Evolutionary conservation across 2,888 invertebrate genomes (phyloP).

Genomic region (Ornithoptera alexandrae): DNA sequence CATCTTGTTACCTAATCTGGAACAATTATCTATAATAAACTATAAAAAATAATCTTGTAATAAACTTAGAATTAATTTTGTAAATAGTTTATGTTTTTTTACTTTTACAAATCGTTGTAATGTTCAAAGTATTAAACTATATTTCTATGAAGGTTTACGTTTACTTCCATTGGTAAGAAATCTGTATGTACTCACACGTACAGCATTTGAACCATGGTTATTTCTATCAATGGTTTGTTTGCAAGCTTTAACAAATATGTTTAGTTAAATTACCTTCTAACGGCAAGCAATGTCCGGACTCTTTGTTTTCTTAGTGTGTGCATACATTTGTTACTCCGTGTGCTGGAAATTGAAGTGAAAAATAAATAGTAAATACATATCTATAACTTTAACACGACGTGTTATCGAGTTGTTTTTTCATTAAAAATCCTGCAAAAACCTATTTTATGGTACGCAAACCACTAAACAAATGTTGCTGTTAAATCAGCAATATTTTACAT

Average conservation of each 20-base stretch:
- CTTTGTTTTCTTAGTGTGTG: slow-evolving; percentile 25
- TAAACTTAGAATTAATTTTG: too few species aligned
- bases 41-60: too few species aligned
- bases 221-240: slow-evolving; percentile 23
- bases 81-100: background rate
- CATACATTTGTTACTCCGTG: slow-evolving; percentile 21
- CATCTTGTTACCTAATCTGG: too few species aligned
- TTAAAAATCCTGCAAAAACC: too few species aligned
- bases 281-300: slow-evolving; percentile 20
- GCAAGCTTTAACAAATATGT: slow-evolving; percentile 27
- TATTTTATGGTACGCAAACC: too few species aligned
- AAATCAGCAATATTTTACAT: too few species aligned
- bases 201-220: slow-evolving; percentile 9
- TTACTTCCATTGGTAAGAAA: background rate
- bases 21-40: too few species aligned
- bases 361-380: slow-evolving; percentile 13
- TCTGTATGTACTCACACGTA: background rate
- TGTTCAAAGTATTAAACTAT: background rate
- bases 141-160: background rate
- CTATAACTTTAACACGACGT: background rate
- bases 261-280: slow-evolving; percentile 29
- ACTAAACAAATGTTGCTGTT: too few species aligned
- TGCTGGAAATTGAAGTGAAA: slow-evolving; percentile 20
- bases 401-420: too few species aligned
- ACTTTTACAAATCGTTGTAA: background rate